Percentiles rank a stretch among this genome's conserved stretches.
Evolutionary conservation across 1,140 invertebrate genomes (phyloP).

Genomic region (Lucilia sericata): DNA sequence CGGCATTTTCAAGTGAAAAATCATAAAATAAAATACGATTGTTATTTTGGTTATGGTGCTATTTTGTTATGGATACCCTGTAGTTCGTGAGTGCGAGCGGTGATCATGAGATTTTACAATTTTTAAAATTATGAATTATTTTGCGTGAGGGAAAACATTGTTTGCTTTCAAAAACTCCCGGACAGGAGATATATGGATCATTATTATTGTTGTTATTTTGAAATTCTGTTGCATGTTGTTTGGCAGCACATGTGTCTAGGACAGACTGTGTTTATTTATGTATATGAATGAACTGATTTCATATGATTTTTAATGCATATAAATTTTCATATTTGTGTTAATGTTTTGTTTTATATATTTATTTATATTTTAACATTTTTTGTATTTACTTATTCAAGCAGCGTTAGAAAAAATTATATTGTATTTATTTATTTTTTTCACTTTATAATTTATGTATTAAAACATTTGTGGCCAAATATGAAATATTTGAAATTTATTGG

Average conservation of each 20-base stretch:
- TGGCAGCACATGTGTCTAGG: neutral
- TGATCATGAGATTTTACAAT: no score
- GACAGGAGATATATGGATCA: neutral
- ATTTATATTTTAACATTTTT: neutral
- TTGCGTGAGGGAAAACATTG: no score
- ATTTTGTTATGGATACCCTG: neutral
- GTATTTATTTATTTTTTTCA: neutral
- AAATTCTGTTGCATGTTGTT: conserved; percentile 12
- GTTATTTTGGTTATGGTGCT: neutral
- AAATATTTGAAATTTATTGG: neutral
- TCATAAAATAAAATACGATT: conserved; percentile 22
- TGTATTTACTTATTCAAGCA: neutral
- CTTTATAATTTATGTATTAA: conserved; percentile 7
- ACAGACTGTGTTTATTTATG: neutral
- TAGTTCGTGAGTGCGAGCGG: no score
- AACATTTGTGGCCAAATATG: neutral
- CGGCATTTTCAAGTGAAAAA: conserved; percentile 19
- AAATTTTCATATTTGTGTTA: conserved; percentile 23
- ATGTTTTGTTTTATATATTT: neutral
- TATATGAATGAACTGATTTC: neutral
- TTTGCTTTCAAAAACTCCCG: no score
- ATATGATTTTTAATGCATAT: conserved; percentile 27
- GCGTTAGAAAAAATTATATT: neutral
- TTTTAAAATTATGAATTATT: no score
- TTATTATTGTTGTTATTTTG: neutral